Conservation (phyloP, 1,140 invertebrate species). For the Centruroides sculpturatus region DNA sequence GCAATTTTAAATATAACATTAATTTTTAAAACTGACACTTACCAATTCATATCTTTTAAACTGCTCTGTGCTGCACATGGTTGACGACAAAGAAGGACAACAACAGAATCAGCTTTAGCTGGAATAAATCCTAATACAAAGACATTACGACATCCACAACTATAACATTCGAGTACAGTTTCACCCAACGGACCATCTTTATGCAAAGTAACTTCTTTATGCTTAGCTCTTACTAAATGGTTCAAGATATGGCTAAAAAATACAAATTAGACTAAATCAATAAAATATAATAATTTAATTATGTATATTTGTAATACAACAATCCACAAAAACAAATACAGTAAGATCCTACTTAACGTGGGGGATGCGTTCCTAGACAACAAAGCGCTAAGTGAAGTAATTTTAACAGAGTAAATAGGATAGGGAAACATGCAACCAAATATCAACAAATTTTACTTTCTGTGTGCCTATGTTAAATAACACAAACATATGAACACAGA, state of each 20-base stretch:
- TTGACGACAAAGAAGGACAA: constrained; percentile 93
- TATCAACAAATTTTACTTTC: too few relatives aligned
- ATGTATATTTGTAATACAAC: too few relatives aligned
- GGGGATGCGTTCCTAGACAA: too few relatives aligned
- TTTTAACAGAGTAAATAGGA: too few relatives aligned
- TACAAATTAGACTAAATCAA: not conserved
- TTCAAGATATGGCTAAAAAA: constrained; percentile 88
- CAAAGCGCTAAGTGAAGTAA: too few relatives aligned
- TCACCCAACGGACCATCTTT: constrained; percentile 94
- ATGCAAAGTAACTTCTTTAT: constrained; percentile 97
- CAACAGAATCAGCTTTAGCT: constrained; percentile 96
- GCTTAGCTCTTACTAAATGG: constrained; percentile 93
- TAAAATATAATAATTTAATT: too few relatives aligned
- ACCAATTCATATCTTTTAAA: constrained; percentile 93
- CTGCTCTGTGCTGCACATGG: constrained; percentile 94
- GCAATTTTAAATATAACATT: not conserved
- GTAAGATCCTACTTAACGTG: too few relatives aligned
- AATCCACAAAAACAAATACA: too few relatives aligned
- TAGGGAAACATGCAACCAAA: too few relatives aligned
- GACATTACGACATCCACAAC: constrained; percentile 92
- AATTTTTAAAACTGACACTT: constrained; percentile 13
- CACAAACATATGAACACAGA: too few relatives aligned
- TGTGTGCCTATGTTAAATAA: too few relatives aligned
- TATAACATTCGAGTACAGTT: constrained; percentile 96
- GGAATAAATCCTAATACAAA: constrained; percentile 98